phyloP scores from a whole-genome alignment of 2,113 vertebrate species.

The Sinocyclocheilus anophthalmus region DNA sequence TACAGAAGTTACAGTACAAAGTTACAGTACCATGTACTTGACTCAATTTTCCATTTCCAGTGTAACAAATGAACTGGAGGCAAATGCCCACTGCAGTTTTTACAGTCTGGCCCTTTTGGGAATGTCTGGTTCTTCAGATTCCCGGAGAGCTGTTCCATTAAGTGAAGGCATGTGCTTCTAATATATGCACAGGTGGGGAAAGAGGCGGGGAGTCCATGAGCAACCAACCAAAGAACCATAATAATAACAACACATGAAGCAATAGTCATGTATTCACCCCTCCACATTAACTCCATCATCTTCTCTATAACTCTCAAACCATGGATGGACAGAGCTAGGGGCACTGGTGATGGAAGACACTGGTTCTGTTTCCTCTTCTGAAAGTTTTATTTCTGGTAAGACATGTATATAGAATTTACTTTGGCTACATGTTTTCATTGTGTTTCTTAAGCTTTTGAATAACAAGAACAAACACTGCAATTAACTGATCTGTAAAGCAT shows the following conservation, averaged over 20 bases:
- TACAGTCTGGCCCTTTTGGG: no score
- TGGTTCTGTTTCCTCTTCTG: neutral
- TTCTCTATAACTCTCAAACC: neutral
- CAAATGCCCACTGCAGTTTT: neutral
- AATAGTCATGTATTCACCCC: neutral
- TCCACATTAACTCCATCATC: neutral
- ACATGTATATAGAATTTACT: neutral
- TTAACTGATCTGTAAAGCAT: neutral
- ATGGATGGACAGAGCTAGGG: constrained; percentile 2
- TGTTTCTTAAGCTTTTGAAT: neutral
- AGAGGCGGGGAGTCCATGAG: neutral
- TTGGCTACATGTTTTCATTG: neutral
- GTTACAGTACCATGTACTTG: neutral
- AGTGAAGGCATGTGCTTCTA: neutral
- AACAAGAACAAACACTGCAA: neutral
- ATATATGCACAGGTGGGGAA: no score
- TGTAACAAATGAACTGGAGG: neutral
- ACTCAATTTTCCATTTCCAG: neutral
- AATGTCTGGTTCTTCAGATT: neutral
- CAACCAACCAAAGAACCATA: neutral
- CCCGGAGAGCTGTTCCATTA: neutral
- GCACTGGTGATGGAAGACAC: neutral
- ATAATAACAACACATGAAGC: neutral
- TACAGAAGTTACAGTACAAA: no score
- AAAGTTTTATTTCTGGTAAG: neutral